Evolutionary conservation across 2,797 vertebrate species (phyloP).

Genomic region (Tadarida brasiliensis): DNA sequence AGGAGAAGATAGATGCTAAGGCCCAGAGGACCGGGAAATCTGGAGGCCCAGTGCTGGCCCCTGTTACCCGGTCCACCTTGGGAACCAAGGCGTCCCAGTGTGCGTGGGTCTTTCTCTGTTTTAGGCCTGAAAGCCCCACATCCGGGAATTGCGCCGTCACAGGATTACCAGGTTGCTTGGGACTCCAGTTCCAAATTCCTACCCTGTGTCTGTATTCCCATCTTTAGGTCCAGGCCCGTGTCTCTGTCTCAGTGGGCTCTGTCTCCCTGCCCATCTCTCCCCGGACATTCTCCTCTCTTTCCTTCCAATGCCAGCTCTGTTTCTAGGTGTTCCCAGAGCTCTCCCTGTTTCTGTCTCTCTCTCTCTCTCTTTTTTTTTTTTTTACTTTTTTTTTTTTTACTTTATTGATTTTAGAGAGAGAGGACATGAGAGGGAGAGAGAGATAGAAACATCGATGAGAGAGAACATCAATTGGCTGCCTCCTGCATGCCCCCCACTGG

Average conservation of each 20-base stretch:
- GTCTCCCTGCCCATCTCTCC: not conserved
- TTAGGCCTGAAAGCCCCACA: not conserved
- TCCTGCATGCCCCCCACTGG: too few species aligned
- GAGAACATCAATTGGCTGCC: too few species aligned
- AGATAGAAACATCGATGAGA: too few species aligned
- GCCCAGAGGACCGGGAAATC: not conserved
- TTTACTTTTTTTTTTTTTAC: too few species aligned
- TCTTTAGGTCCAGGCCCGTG: not conserved
- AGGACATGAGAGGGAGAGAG: too few species aligned
- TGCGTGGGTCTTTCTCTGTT: rapidly evolving
- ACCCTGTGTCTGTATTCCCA: not conserved
- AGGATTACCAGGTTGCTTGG: too few species aligned
- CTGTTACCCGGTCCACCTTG: rapidly evolving
- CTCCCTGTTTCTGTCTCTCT: not conserved
- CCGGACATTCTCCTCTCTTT: too few species aligned
- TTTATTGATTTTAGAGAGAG: too few species aligned
- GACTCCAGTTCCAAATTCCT: not conserved
- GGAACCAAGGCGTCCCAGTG: rapidly evolving
- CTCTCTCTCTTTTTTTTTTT: too few species aligned
- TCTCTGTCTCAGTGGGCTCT: not conserved
- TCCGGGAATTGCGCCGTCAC: not conserved
- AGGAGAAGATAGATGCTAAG: rapidly evolving
- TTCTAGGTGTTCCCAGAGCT: not conserved
- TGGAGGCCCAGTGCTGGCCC: rapidly evolving
- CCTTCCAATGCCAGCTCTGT: not conserved